These are phyloP conservation scores for Rhinoderma darwinii DNA, from an alignment of 2,113 vertebrate genomes.

Conservation along the genomic window DNA sequence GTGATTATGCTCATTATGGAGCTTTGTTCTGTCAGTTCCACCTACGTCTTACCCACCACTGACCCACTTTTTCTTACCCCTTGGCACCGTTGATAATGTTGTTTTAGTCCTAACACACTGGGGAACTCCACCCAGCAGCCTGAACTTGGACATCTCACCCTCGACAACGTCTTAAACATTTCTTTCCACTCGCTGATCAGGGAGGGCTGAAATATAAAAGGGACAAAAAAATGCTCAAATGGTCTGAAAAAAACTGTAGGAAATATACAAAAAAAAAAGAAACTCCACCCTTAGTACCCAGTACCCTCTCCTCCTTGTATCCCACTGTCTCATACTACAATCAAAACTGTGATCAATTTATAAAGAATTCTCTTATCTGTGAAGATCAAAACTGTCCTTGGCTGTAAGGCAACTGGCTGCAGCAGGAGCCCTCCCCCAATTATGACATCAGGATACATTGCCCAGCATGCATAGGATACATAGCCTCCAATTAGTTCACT, in stretches of 20 bases:
- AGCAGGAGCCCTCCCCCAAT: neutral
- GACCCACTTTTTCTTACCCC: constrained; percentile 84
- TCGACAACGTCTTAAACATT: constrained; percentile 90
- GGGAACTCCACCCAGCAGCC: constrained; percentile 98
- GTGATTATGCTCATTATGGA: neutral
- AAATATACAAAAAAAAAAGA: too few species aligned
- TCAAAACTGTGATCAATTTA: too few species aligned
- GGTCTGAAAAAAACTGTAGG: too few species aligned
- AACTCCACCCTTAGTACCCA: too few species aligned
- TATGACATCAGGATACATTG: too few species aligned
- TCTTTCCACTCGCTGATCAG: constrained; percentile 97
- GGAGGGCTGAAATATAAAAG: constrained; percentile 76
- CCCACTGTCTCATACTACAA: too few species aligned
- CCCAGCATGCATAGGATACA: too few species aligned
- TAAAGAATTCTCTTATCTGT: neutral
- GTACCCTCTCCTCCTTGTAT: too few species aligned
- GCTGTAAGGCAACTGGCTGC: neutral
- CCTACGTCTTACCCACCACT: neutral
- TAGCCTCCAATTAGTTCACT: too few species aligned
- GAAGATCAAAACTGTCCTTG: neutral
- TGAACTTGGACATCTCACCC: constrained; percentile 92
- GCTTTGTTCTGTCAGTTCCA: too few species aligned
- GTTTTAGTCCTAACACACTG: constrained; percentile 96
- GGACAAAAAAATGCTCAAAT: too few species aligned
- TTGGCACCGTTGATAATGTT: constrained; percentile 96